Conservation (phyloP, 2,113 vertebrate species). For the Forbesichthys agassizii region DNA sequence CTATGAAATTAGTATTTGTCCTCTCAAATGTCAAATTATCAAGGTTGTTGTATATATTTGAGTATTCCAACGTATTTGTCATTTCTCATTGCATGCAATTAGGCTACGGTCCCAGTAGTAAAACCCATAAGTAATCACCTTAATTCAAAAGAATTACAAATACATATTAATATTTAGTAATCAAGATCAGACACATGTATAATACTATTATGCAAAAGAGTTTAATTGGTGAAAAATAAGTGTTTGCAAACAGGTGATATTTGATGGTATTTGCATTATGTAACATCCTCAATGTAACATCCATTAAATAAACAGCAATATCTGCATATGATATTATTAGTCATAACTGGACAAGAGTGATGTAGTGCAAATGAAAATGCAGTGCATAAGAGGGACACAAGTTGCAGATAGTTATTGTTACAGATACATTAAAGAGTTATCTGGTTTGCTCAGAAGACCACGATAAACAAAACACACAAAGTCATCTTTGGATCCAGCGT, state of each 20-base stretch:
- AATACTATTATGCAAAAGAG: conserved; percentile 23
- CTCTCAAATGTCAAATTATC: too few relatives aligned
- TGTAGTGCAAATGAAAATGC: not conserved
- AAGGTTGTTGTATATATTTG: not conserved
- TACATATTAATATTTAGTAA: not conserved
- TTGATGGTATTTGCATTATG: conserved; percentile 8
- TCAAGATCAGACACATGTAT: not conserved
- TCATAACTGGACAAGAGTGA: conserved; percentile 10
- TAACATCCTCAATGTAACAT: not conserved
- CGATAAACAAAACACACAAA: conserved; percentile 22
- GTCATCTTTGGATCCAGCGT: conserved; percentile 16
- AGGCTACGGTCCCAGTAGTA: not conserved
- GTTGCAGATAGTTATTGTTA: not conserved
- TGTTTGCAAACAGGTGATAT: not conserved
- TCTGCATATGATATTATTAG: not conserved
- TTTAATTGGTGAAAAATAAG: conserved; percentile 60
- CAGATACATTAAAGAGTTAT: not conserved
- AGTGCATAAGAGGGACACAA: not conserved
- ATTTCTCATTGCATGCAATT: too few relatives aligned
- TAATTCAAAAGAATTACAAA: not conserved
- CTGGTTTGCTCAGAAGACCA: conserved; percentile 3
- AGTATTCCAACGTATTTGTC: not conserved
- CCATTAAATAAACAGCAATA: not conserved
- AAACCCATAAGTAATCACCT: not conserved
- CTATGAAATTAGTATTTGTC: too few relatives aligned